Percentiles rank a stretch among this genome's conserved stretches.
These are phyloP conservation scores for Anguilla japonica DNA, from an alignment of 2,113 vertebrate genomes.

Conservation along the genomic window DNA sequence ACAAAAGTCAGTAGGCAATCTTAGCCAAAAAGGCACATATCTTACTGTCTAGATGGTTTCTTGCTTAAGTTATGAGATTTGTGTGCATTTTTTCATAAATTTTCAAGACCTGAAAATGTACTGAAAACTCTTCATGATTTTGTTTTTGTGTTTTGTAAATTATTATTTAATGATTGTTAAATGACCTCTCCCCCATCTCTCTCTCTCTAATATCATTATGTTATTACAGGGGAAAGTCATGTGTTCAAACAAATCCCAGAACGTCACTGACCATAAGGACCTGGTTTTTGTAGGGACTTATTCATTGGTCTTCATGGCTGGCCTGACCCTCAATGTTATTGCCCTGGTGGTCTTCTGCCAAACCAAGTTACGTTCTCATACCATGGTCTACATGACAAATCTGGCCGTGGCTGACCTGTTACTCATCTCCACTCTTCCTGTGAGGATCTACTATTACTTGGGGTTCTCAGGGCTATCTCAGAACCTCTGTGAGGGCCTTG, in stretches of 20 bases:
- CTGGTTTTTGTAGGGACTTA: conserved; percentile 40
- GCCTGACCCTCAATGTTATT: conserved; percentile 53
- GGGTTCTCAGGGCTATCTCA: rapidly evolving
- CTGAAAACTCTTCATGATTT: too few relatives aligned
- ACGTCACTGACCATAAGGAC: not conserved
- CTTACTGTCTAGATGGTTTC: too few relatives aligned
- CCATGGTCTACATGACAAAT: conserved; percentile 70
- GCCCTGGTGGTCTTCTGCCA: conserved; percentile 56
- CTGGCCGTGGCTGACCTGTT: conserved; percentile 64
- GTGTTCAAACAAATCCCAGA: not conserved
- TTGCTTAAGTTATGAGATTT: too few relatives aligned
- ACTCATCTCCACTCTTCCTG: conserved; percentile 60
- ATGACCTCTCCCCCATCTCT: not conserved
- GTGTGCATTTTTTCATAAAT: too few relatives aligned
- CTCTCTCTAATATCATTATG: not conserved
- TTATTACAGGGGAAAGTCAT: not conserved
- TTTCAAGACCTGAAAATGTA: too few relatives aligned
- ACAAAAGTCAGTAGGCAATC: too few relatives aligned
- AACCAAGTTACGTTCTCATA: conserved; percentile 59
- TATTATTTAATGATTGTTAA: not conserved
- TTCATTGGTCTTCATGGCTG: conserved; percentile 41
- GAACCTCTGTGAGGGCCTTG: conserved; percentile 44
- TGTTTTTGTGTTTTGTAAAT: too few relatives aligned
- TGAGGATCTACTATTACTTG: conserved; percentile 56
- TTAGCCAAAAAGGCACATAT: too few relatives aligned